phyloP scores from a whole-genome alignment of 2,888 invertebrate species.

The Epistrophe eligans region DNA sequence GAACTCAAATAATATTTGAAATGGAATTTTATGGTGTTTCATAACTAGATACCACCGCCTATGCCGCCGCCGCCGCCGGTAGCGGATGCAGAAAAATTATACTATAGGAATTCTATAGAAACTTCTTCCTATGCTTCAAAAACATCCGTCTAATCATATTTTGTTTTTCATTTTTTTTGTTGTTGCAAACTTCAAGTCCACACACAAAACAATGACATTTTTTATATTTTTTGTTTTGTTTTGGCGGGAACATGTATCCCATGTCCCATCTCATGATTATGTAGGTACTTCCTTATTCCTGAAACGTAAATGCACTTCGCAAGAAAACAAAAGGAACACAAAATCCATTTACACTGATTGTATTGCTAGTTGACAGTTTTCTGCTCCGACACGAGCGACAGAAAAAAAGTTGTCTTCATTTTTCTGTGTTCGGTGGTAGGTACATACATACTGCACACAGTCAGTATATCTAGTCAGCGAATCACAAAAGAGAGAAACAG shows the following conservation, averaged over 20 bases:
- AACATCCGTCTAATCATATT: conserved; percentile 43
- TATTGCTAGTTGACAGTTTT: conserved; percentile 53
- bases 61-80: neutral
- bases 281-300: conserved; percentile 64
- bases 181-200: neutral
- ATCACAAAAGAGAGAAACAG: conserved; percentile 14
- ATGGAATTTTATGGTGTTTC: neutral
- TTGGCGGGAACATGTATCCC: conserved; percentile 19
- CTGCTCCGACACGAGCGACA: conserved; percentile 30
- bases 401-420: conserved; percentile 43
- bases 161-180: neutral
- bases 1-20: neutral
- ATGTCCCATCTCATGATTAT: neutral
- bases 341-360: conserved; percentile 71
- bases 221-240: conserved; percentile 22
- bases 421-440: conserved; percentile 29
- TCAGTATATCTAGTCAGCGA: conserved; percentile 5
- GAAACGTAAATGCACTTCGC: conserved; percentile 53
- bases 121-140: conserved; percentile 32
- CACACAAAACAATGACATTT: conserved; percentile 35
- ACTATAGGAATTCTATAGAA: neutral
- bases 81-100: neutral
- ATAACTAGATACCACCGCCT: neutral
- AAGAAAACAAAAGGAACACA: conserved; percentile 57
- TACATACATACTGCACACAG: neutral